phyloP scores from a whole-genome alignment of 2,888 invertebrate species.

The Rhimphoctona megacephalus region DNA sequence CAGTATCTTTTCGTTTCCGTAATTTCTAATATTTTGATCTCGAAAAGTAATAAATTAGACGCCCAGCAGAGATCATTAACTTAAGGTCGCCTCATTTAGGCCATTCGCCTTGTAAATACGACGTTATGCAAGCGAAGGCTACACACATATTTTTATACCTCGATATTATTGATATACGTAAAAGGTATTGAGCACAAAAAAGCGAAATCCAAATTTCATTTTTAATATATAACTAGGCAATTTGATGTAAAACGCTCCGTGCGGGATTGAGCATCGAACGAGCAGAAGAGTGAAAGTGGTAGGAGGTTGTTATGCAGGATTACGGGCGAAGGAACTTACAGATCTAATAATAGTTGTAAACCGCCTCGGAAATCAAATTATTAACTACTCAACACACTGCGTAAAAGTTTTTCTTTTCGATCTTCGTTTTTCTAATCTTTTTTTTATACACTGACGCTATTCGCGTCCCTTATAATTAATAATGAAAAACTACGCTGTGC shows the following conservation, averaged over 20 bases:
- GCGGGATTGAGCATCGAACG: not conserved
- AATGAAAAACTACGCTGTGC: constrained; percentile 8
- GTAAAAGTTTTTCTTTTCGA: not conserved
- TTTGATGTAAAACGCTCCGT: not conserved
- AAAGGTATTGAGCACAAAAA: not conserved
- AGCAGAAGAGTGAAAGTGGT: constrained; percentile 3
- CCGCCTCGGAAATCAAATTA: constrained; percentile 6
- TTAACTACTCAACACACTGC: not conserved
- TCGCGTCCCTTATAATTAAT: not conserved
- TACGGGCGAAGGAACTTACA: constrained; percentile 12
- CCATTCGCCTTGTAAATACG: not conserved
- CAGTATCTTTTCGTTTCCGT: not conserved
- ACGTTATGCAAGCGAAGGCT: not conserved
- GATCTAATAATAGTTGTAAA: not conserved
- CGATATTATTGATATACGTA: not conserved
- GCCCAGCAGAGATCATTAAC: not conserved
- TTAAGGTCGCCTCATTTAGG: not conserved
- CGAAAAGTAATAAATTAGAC: not conserved
- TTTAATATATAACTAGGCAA: not conserved
- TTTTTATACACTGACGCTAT: not conserved
- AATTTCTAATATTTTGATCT: not conserved
- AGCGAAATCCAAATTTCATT: not conserved
- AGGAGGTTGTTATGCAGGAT: constrained; percentile 3
- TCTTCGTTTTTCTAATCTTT: not conserved
- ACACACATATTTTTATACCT: not conserved